Evolutionary conservation across 2,888 invertebrate species (phyloP), one percentile per base, ranked within the genome.

Genomic region (Xylocampa areola): DNA sequence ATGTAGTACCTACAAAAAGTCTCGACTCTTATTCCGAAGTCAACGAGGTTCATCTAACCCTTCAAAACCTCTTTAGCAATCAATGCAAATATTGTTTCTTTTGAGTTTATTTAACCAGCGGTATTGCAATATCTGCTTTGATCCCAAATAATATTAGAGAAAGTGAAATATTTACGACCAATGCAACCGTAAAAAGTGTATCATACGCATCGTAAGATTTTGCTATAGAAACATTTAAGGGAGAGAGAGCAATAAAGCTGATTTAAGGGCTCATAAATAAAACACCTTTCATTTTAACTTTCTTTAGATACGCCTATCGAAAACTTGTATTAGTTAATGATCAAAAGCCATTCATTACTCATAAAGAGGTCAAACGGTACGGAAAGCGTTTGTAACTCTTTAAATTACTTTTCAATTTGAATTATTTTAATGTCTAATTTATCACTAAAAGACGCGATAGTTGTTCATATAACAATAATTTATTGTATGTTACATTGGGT

Each of bases 251-350:
- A 68, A 88, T 87, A 87, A 87, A 86, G 57, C 77, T 86, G 84
- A 89, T 82, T 87, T 84, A 89, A 89, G 89, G 89, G 88, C 87
- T 81, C 77, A 79, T 85, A 85, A 87, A 88, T 87, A 84, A 87
- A 84, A 82, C 80, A 80, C 76, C 76, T 80, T 82, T 83, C 80
- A 69, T 76, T 81, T 79, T 77, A 86, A 88, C 88, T 88, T 90
- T 89, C 87, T 86, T 86, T 82, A 76, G 63, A 69, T 72, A 79
- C 76, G 74, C 77, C 80, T 78, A 80, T 81, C 80, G 75, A 71
- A 79, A 77, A 75, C 75, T 74, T 76, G 67, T 72, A 75, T 78
- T 79, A 77, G 77, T 80, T 76, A 81, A 81, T 82, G 70, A 73
- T 79, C 61, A 63, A 75, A 62, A 69, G 71, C 77, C 72, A 79